Percentiles rank a stretch among this genome's conserved stretches.
These are phyloP conservation scores for Struthio camelus DNA, from an alignment of 2,113 vertebrate species.

Conservation along the genomic window DNA sequence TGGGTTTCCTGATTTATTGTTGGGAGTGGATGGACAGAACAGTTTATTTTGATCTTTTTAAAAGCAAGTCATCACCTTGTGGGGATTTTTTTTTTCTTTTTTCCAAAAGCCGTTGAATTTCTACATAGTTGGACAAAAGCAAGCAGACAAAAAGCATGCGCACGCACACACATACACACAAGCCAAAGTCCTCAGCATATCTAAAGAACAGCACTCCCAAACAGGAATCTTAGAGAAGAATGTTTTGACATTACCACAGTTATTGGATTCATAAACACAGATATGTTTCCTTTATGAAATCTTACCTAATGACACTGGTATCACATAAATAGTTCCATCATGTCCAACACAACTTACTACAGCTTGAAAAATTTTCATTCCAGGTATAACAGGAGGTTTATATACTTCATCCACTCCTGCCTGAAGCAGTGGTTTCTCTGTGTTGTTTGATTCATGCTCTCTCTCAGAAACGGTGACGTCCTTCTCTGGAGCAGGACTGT, in stretches of 20 bases:
- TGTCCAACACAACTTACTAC: conserved; percentile 80
- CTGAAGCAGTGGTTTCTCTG: not conserved
- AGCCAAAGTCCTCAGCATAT: not conserved
- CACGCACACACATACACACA: no score
- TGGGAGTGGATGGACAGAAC: not conserved
- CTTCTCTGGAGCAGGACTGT: not conserved
- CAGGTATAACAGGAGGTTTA: conserved; percentile 80
- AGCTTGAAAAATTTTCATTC: conserved; percentile 70
- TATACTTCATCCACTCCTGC: conserved; percentile 68
- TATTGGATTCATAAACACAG: not conserved
- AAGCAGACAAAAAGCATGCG: not conserved
- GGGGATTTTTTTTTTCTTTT: not conserved
- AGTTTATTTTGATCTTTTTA: fast-evolving
- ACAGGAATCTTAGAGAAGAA: not conserved
- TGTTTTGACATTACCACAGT: not conserved
- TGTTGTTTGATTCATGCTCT: not conserved
- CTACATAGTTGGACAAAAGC: not conserved
- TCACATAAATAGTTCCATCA: conserved; percentile 85
- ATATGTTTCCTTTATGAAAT: not conserved
- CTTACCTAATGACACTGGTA: conserved; percentile 79
- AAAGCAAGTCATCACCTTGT: not conserved
- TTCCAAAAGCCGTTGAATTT: not conserved
- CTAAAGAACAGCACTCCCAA: not conserved
- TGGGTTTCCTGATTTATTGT: not conserved
- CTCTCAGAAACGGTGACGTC: not conserved